Conservation (phyloP, 53 echinoderm and acorn worm genomes). For the Actinopyga echinites region DNA sequence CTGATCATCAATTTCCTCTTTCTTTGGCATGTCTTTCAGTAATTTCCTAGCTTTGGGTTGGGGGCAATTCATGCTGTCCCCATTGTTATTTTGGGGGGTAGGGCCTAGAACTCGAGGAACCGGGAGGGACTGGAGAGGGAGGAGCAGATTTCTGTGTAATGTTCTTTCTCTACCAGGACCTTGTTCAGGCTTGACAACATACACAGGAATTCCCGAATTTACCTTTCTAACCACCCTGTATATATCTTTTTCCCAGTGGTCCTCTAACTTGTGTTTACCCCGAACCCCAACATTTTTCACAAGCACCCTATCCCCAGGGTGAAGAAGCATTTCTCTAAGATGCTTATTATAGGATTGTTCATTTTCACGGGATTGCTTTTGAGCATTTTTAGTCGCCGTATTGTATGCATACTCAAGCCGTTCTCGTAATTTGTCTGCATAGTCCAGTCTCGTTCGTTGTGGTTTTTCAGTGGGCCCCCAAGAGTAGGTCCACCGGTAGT, state of each 20-base stretch:
- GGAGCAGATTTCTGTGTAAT: not conserved
- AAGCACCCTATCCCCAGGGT: conserved; percentile 31
- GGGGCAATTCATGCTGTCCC: too few species aligned
- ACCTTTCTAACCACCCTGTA: not conserved
- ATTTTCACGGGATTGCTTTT: conserved; percentile 14
- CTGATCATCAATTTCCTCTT: too few species aligned
- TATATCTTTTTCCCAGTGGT: not conserved
- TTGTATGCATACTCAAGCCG: conserved; percentile 28
- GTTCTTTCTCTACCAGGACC: not conserved
- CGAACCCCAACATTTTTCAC: conserved; percentile 26
- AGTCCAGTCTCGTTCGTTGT: not conserved
- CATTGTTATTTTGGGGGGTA: too few species aligned
- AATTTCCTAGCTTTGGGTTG: too few species aligned
- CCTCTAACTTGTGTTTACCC: conserved; percentile 39
- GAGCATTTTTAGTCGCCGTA: not conserved
- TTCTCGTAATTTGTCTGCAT: conserved; percentile 8
- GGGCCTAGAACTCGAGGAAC: too few species aligned
- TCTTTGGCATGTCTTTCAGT: too few species aligned
- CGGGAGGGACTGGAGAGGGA: too few species aligned
- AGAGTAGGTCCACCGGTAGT: conserved; percentile 30
- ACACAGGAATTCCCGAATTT: not conserved
- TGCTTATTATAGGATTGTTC: not conserved
- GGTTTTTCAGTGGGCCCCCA: conserved; percentile 18
- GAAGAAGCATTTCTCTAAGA: not conserved
- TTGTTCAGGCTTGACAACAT: not conserved